These are phyloP conservation scores for Meteorus colon DNA, from an alignment of 2,888 invertebrate genomes.

Conservation along the genomic window DNA sequence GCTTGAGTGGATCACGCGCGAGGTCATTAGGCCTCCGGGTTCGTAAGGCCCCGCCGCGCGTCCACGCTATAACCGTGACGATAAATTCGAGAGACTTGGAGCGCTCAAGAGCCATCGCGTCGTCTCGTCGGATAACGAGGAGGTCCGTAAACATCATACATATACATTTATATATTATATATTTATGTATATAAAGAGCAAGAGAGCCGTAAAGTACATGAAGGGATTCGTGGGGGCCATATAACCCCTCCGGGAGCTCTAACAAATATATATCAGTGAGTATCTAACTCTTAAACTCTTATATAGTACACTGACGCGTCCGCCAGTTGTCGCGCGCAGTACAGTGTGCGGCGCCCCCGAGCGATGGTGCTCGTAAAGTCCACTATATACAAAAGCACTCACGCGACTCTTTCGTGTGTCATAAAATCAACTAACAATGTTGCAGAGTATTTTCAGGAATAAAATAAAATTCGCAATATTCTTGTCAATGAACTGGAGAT, in stretches of 20 bases:
- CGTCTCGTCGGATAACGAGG: conserved; percentile 31
- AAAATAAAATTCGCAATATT: conserved; percentile 18
- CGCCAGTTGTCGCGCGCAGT: conserved; percentile 49
- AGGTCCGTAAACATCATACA: conserved; percentile 8
- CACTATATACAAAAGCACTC: conserved; percentile 51
- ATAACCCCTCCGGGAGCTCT: conserved; percentile 19
- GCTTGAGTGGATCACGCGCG: conserved; percentile 31
- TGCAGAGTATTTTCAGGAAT: conserved; percentile 44
- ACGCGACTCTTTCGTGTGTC: conserved; percentile 55
- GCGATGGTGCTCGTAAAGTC: conserved; percentile 61
- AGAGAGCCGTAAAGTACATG: neutral
- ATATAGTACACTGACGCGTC: conserved; percentile 37
- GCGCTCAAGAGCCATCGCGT: conserved; percentile 14
- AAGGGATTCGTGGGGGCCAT: conserved; percentile 17
- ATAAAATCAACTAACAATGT: conserved; percentile 61
- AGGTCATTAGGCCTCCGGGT: conserved; percentile 32
- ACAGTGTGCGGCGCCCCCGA: conserved; percentile 27
- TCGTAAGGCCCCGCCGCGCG: conserved; percentile 23
- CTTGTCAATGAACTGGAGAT: neutral
- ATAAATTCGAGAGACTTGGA: conserved; percentile 30
- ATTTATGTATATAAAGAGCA: conserved; percentile 4
- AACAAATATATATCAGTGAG: conserved; percentile 13
- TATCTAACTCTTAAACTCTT: neutral
- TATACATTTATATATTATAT: neutral
- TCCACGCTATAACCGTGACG: conserved; percentile 27